Evolutionary conservation across 2,797 vertebrate species (phyloP).

Genomic region (Cercopithecus neglectus): DNA sequence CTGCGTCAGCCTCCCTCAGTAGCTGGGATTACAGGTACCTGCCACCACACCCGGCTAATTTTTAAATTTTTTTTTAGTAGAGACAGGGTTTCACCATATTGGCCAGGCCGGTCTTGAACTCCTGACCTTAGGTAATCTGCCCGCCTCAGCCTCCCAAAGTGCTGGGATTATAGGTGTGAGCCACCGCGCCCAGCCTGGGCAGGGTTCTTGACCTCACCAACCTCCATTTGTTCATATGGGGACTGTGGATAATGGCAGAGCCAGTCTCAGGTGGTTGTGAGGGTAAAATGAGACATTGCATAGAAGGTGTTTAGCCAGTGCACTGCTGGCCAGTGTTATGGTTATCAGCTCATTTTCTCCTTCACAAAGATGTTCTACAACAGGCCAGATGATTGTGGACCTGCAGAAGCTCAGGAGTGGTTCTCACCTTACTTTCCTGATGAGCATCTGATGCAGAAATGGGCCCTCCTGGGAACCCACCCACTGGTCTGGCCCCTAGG

Average conservation of each 20-base stretch:
- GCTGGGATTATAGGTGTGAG: too few species aligned
- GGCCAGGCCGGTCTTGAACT: too few species aligned
- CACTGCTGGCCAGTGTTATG: not conserved
- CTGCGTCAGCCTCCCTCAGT: too few species aligned
- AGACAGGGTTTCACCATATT: too few species aligned
- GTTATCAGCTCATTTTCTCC: not conserved
- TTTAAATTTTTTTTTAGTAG: too few species aligned
- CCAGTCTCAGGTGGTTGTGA: not conserved
- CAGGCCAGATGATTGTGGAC: not conserved
- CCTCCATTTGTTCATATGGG: not conserved
- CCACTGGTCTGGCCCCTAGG: not conserved
- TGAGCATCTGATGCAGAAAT: not conserved
- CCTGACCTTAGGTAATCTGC: too few species aligned
- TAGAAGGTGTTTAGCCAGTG: not conserved
- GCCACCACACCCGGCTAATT: too few species aligned
- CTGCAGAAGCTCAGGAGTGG: not conserved
- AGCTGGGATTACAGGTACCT: too few species aligned
- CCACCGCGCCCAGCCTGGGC: too few species aligned
- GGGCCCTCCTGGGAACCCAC: not conserved
- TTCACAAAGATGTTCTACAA: not conserved
- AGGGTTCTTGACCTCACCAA: not conserved
- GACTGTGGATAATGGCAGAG: not conserved
- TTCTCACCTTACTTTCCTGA: not conserved
- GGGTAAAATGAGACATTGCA: not conserved
- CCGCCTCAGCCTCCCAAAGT: too few species aligned